Base-by-base conservation (phyloP, 1,140 invertebrate species). In the Melitaea cinxia region DNA sequence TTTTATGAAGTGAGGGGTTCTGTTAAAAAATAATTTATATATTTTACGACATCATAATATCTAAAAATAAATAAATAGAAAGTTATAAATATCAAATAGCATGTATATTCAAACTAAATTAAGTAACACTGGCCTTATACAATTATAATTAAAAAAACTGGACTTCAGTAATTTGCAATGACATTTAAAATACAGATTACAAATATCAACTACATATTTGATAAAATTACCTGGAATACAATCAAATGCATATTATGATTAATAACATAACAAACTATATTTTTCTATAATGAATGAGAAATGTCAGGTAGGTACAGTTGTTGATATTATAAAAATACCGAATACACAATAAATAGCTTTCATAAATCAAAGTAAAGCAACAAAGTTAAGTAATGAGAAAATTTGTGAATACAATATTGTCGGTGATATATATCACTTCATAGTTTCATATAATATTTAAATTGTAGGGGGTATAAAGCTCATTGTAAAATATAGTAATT, bases 271-370 rank as follows among this genome's bases (percentile, higher is more conserved):
- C 58, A 54, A 56, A 56, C 28, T 17, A 35, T 33, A 67, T 50
- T 39, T 68, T 65, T 56, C 65, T 77, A 77, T 80, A 62, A 87
- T 83, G 78, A 79, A 75, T 78, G 54, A 73, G 72, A 79, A 68
- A 85, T 87, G 84, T 81, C 82, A 74, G 74, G 84, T 85, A 68
- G 69, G 7, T n/a, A n/a, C n/a, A n/a, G n/a, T n/a, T n/a, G n/a
- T n/a, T n/a, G n/a, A n/a, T n/a, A n/a, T n/a, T n/a, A n/a, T n/a
- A n/a, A n/a, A n/a, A n/a, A n/a, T n/a, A n/a, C n/a, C n/a, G n/a
- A n/a, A n/a, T n/a, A n/a, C n/a, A n/a, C n/a, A n/a, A n/a, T n/a
- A n/a, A n/a, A n/a, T n/a, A n/a, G n/a, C n/a, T n/a, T n/a, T n/a
- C n/a, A n/a, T n/a, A n/a, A n/a, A n/a, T n/a, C n/a, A n/a, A n/a